phyloP scores from a whole-genome alignment of 2,888 invertebrate species.

The Rambutsinella grinnellia region DNA sequence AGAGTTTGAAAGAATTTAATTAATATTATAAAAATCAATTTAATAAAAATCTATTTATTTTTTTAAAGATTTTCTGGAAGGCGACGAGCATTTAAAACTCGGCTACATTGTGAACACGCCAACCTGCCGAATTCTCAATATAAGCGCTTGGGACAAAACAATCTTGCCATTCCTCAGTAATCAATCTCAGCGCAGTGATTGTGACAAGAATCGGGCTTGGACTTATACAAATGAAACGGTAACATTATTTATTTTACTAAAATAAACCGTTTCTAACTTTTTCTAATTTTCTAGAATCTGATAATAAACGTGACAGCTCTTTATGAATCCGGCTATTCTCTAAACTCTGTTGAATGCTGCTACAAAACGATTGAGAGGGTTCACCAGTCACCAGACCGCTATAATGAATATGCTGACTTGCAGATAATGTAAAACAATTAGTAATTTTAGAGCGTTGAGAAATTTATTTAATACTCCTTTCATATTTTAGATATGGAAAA shows the following conservation, averaged over 20 bases:
- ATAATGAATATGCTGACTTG: too few relatives aligned
- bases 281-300: slow-evolving; percentile 26
- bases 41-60: neutral
- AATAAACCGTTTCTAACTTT: neutral
- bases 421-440: too few relatives aligned
- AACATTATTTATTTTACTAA: neutral
- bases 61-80: slow-evolving; percentile 49
- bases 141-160: slow-evolving; percentile 35
- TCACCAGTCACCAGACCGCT: slow-evolving; percentile 33
- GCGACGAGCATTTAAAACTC: slow-evolving; percentile 46
- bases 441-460: neutral
- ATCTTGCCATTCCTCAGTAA: slow-evolving; percentile 18
- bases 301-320: slow-evolving; percentile 31
- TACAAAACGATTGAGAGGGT: slow-evolving; percentile 40
- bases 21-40: too few relatives aligned
- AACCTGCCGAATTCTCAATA: slow-evolving; percentile 37
- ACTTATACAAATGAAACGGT: slow-evolving; percentile 22
- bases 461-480: neutral
- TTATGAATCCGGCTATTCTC: slow-evolving; percentile 32
- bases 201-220: slow-evolving; percentile 36
- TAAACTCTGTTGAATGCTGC: slow-evolving; percentile 29
- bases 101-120: slow-evolving; percentile 32
- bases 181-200: slow-evolving; percentile 12
- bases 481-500: slow-evolving; percentile 27
- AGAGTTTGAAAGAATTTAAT: too few relatives aligned